phyloP scores from a whole-genome alignment of 2,113 vertebrate genomes.

The Phalacrocorax carbo region DNA sequence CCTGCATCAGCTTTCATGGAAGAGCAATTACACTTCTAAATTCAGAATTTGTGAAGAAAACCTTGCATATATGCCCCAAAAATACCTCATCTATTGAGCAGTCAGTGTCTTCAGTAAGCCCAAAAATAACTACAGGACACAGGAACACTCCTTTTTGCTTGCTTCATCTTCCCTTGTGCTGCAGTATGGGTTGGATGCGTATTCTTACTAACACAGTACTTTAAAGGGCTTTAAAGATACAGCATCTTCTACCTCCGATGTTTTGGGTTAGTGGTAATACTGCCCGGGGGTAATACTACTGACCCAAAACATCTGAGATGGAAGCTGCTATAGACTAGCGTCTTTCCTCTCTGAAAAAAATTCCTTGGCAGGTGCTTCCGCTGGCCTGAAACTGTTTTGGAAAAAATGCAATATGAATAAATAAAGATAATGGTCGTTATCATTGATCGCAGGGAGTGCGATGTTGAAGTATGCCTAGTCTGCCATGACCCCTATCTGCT shows the following conservation, averaged over 20 bases:
- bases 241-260: neutral
- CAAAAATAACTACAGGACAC: neutral
- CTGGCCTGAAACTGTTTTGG: neutral
- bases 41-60: neutral
- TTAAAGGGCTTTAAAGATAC: neutral
- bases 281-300: neutral
- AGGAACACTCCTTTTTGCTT: neutral
- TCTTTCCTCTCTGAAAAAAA: neutral
- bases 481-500: neutral
- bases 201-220: neutral
- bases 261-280: neutral
- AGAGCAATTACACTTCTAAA: neutral
- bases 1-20: neutral
- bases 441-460: neutral
- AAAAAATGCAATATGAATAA: neutral
- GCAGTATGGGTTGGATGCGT: neutral
- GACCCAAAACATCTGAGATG: neutral
- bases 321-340: neutral
- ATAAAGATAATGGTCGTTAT: neutral
- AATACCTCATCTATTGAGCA: neutral
- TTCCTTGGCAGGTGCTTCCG: neutral
- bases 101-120: neutral
- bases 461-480: neutral
- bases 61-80: neutral
- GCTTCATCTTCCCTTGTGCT: neutral